Percentiles rank a stretch among this genome's conserved stretches.
phyloP scores from a whole-genome alignment of 2,113 vertebrate species.

The Spea multiplicata region DNA sequence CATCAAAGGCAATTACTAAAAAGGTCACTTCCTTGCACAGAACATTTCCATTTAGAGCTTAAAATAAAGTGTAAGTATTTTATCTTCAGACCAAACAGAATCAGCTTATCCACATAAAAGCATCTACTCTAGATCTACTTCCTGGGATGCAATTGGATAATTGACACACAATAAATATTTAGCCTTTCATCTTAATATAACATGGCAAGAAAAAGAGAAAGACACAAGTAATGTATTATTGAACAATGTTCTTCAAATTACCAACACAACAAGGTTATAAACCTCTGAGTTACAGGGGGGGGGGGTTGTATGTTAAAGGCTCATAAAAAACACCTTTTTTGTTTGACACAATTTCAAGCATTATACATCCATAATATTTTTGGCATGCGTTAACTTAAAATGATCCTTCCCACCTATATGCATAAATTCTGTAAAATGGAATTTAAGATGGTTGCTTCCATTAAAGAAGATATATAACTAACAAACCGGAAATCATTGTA shows the following conservation, averaged over 20 bases:
- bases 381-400: too few species aligned
- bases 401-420: too few species aligned
- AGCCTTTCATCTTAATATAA: not conserved
- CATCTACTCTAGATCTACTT: not conserved
- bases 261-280: too few species aligned
- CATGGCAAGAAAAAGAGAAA: not conserved
- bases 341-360: too few species aligned
- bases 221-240: not conserved
- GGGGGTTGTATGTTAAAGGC: too few species aligned
- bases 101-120: constrained; percentile 2
- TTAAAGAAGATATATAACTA: too few species aligned
- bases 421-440: too few species aligned
- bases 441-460: too few species aligned
- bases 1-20: constrained; percentile 42
- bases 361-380: too few species aligned
- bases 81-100: constrained; percentile 28
- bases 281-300: too few species aligned
- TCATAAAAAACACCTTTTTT: too few species aligned
- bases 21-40: constrained; percentile 12
- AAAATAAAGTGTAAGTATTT: not conserved
- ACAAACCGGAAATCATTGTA: too few species aligned
- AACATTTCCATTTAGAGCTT: constrained; percentile 12
- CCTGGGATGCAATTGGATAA: not conserved
- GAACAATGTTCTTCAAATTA: not conserved
- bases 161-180: not conserved